Evolutionary conservation across 2,113 vertebrate genomes (phyloP), one percentile per base, ranked within the genome.

Genomic region (Epinephelus lanceolatus): DNA sequence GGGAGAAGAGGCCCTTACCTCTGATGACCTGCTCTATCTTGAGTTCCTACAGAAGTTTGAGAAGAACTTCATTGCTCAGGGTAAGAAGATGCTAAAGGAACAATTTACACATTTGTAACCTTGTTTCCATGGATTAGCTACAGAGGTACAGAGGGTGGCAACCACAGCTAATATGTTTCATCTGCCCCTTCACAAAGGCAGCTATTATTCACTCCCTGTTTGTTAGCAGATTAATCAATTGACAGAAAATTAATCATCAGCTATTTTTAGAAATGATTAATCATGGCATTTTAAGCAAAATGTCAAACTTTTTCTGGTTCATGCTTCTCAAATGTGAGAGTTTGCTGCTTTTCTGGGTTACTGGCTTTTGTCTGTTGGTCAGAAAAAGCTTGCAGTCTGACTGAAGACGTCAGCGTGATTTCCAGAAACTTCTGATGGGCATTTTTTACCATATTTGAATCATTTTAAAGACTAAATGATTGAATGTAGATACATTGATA

Each of bases 21-120:
- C 96, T 1, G 96, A 96, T 30, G 96, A 96, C 40, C 93, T 96
- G 79, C 92, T 96, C 37, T 96, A 96, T 85, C 92, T 96, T 14
- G 96, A 96, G 91, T 96, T 96, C 92, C 92, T 96, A 15, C 96
- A 96, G 86, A 96, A 96, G 86, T 96, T 96, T 89, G 96, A 96
- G 86, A 96, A 93, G 93, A 96, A 96, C 83, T 96, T 96, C 84
- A 96, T 96, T 33, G 94, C 96, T 88, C 96, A 96, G 85, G 96
- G 96, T 96, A 87, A 85, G 91, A 80, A 33, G 13, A 52, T 1
- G 23, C 56, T 2, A 5, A 21, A 68, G 6, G 47, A 65, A 30
- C 15, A 2, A 15, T 25, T 69, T 6, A 9, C 14, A 14, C 5
- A 11, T 49, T 18, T 12, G n/a, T 19, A 33, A 61, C 12, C 3